These are phyloP conservation scores for Danaus melanippus DNA, from an alignment of 1,140 invertebrate species.

Conservation along the genomic window DNA sequence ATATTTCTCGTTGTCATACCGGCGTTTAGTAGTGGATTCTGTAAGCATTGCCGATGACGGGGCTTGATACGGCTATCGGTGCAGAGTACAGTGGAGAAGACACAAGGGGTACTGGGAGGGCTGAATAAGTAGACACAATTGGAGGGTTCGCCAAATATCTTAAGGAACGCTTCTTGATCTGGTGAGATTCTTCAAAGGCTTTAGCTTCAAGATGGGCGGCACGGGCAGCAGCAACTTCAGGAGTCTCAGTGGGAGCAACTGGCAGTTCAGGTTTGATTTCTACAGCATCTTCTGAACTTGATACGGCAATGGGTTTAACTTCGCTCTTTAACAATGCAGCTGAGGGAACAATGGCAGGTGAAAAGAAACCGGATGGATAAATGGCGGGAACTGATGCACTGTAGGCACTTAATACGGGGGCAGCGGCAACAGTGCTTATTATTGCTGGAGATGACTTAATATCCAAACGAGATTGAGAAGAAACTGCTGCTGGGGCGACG, in stretches of 20 bases:
- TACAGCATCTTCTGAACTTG: conserved; percentile 20
- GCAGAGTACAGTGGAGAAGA: conserved; percentile 30
- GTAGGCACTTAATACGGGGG: conserved; percentile 24
- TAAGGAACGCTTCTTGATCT: conserved; percentile 50
- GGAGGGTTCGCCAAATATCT: conserved; percentile 1
- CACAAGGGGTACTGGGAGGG: conserved; percentile 9
- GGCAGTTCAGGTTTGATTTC: conserved; percentile 14
- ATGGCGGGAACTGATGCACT: conserved; percentile 19
- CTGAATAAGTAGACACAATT: conserved; percentile 5
- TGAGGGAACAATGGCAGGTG: conserved; percentile 24
- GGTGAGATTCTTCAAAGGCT: conserved; percentile 42
- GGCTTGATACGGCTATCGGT: conserved; percentile 34
- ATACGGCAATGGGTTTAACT: conserved; percentile 21
- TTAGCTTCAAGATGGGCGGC: conserved; percentile 59
- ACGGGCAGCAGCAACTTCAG: conserved; percentile 67
- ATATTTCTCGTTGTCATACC: conserved; percentile 32
- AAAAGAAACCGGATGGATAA: conserved; percentile 17
- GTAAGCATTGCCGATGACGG: conserved; percentile 37
- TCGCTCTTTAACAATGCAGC: conserved; percentile 21
- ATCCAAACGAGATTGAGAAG: conserved; percentile 46
- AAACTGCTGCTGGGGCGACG: conserved; percentile 42
- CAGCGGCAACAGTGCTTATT: conserved; percentile 32
- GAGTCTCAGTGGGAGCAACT: conserved; percentile 47
- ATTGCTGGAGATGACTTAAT: conserved; percentile 52
- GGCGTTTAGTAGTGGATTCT: conserved; percentile 42